phyloP scores from a whole-genome alignment of 1,140 invertebrate genomes.

The Tetranychus urticae region DNA sequence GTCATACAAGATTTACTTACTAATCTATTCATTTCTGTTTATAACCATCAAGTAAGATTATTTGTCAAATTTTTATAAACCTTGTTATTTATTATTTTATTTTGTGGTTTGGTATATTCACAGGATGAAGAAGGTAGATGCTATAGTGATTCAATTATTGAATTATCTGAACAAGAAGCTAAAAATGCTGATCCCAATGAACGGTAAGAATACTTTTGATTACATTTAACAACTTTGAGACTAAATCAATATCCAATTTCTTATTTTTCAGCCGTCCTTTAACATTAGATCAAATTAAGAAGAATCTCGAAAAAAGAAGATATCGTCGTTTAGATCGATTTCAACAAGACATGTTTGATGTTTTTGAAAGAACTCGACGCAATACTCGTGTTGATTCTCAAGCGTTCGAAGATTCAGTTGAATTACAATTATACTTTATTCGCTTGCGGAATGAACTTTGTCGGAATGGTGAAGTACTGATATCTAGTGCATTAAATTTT shows the following conservation, averaged over 20 bases:
- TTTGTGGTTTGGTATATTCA: background rate
- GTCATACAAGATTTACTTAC: conserved; percentile 74
- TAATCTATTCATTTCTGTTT: conserved; percentile 72
- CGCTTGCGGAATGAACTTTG: conserved; percentile 38
- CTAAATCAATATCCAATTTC: background rate
- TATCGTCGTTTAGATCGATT: conserved; percentile 81
- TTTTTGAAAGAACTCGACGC: conserved; percentile 64
- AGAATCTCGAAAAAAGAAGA: conserved; percentile 34
- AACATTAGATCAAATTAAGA: conserved; percentile 27
- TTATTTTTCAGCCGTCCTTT: conserved; percentile 14
- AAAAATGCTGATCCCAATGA: background rate
- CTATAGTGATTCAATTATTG: conserved; percentile 82
- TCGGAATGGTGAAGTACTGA: conserved; percentile 46
- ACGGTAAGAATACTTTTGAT: background rate
- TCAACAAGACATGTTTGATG: conserved; percentile 85
- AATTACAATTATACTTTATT: conserved; percentile 77
- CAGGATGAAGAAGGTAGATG: conserved; percentile 86
- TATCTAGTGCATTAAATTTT: conserved; percentile 63
- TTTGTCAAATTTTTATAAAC: background rate
- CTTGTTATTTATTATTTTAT: background rate
- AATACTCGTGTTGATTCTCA: conserved; percentile 64
- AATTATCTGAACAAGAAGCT: conserved; percentile 64
- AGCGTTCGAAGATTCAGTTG: conserved; percentile 78
- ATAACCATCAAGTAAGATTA: conserved; percentile 42
- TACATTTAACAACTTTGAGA: background rate